Percentiles rank a stretch among this genome's conserved stretches.
phyloP scores from a whole-genome alignment of 2,888 invertebrate genomes.

The Monopis laevigella region DNA sequence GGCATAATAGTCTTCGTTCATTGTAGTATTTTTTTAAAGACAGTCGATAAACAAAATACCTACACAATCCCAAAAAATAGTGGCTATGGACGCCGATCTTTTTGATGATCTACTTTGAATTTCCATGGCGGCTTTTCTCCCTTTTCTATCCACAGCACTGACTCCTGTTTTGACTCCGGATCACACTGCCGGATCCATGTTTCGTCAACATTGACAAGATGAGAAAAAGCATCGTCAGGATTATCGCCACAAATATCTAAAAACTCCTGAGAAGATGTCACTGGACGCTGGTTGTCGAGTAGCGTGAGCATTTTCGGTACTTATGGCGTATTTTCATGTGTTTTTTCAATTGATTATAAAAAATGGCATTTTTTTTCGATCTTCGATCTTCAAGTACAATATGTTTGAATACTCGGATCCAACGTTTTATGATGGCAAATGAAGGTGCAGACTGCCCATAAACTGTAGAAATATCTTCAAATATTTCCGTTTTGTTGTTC shows the following conservation, averaged over 20 bases:
- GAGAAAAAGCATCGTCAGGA: conserved; percentile 9
- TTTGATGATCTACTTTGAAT: conserved; percentile 13
- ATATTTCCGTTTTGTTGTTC: conserved; percentile 8
- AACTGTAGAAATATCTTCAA: conserved; percentile 9
- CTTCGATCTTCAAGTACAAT: conserved; percentile 1
- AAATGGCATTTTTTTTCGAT: not conserved
- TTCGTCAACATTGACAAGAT: conserved; percentile 7
- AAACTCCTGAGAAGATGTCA: not conserved
- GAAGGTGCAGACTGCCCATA: too few species aligned
- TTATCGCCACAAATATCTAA: conserved; percentile 7
- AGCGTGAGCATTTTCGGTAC: conserved; percentile 4
- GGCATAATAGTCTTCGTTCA: not conserved
- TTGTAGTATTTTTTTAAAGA: conserved; percentile 14
- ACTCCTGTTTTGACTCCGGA: conserved; percentile 11
- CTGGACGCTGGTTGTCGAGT: conserved; percentile 3
- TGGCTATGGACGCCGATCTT: conserved; percentile 13
- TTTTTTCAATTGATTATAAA: not conserved
- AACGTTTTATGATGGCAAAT: too few species aligned
- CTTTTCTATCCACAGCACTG: conserved; percentile 13
- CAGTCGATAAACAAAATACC: conserved; percentile 14
- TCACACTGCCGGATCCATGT: conserved; percentile 10
- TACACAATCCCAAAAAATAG: conserved; percentile 15
- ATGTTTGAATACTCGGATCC: conserved; percentile 7
- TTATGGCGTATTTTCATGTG: not conserved
- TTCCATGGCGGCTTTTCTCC: conserved; percentile 15